Evolutionary conservation across 2,888 invertebrate species (phyloP), one percentile per base, ranked within the genome.

Genomic region (Fabriciana adippe): DNA sequence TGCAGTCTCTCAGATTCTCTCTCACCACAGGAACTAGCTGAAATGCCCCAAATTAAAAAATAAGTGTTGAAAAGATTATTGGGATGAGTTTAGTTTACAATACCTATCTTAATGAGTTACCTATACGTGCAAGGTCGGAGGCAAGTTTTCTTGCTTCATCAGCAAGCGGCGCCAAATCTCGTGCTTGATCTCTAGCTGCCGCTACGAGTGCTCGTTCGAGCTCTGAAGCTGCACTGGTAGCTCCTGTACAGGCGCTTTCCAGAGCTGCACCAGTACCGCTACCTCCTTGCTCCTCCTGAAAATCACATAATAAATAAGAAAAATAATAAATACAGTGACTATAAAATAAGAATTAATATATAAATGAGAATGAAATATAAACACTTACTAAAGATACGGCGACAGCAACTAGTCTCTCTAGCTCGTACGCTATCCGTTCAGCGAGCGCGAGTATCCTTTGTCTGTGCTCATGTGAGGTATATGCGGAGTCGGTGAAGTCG

Each of bases 401-500:
- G 75, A 97, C 95, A 79, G 97, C 95, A 73, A 99, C 94, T 70
- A 99, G 95, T 86, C 97, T 96, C 86, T 98, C 97, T 79, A 99
- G 94, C 92, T 99, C 98, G 81, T 97, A 95, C 82, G 97, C 97
- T 81, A 98, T 96, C 81, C 97, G 95, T 87, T 99, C 98, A 83
- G 98, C 95, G 64, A 95, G 93, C 80, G 97, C 94, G 71, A 99
- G 94, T 83, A 99, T 99, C 84, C 97, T 97, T 91, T 99, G 98
- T 72, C 99, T 95, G 90, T 99, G 98, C 84, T 98, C 98, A 90
- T 99, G 99, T 77, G 97, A 97, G 72, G 99, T 99, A 92, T 99
- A 99, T 74, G 99, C 99, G 75, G 99, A 99, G 93, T 99, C 99
- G 64, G 99, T 99, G 92, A 99, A 99, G 93, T 99, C 99, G 93